Base-by-base conservation (phyloP, 2,888 invertebrate species). In the Lysandra coridon region DNA sequence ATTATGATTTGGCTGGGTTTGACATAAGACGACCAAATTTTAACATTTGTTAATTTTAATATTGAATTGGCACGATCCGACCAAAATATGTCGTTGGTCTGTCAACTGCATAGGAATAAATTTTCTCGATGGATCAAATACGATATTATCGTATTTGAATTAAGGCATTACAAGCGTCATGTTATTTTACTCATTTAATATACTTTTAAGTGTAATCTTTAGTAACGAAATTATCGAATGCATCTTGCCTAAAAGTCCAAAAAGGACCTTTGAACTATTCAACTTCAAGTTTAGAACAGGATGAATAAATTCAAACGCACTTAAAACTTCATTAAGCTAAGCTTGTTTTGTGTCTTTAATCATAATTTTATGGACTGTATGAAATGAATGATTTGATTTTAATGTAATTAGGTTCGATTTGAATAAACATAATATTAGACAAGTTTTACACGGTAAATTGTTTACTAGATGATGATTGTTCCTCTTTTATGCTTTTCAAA, bases 201-300 rank as follows among this genome's bases (percentile, higher is more conserved):
- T 23, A 23, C 23, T 49, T 49, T 12, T 49, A 2, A 7, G 23
- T 62, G 6, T 0, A 62, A n/a, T 23, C 53, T 53, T 53, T 14
- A 1, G 14, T 14, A 14, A 14, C 14, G 53, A 53, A 53, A 53
- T 53, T 53, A 53, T 14, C 3, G 14, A 53, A 53, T 14, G 12
- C 57, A 3, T 3, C 17, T 17, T 57, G 2, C 10, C 49, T 49
- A 49, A 57, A 4, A 0, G 4, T 57, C 4, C 17, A 17, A 57
- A 4, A 57, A 57, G 10, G 2, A 49, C 10, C 49, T 57, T 57
- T 17, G 4, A 17, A 57, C 57, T 57, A 57, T 17, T 57, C 57
- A 62, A 57, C 57, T 64, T 64, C 6, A 69, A 33, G 33, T 69
- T 69, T 23, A 64, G 30, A 64, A 64, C 33, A 69, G 69, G 69